Conservation (phyloP, 2,888 invertebrate species). For the Scaptomyza tumidula region DNA sequence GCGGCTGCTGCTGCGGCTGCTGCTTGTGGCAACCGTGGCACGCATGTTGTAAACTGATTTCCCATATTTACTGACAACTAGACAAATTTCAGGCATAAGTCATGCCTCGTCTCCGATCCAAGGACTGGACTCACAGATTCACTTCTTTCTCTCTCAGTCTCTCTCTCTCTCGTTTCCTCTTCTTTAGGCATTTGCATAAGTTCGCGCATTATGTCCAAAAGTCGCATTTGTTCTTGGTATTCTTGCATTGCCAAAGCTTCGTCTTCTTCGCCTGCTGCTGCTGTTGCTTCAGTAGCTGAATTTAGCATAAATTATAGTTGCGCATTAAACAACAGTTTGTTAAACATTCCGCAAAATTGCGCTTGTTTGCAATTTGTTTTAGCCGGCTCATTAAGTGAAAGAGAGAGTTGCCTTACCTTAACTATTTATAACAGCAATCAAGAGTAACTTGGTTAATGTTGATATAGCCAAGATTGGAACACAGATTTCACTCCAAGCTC, state of each 20-base stretch:
- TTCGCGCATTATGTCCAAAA: conserved; percentile 81
- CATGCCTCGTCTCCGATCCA: conserved; percentile 76
- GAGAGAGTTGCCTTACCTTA: conserved; percentile 67
- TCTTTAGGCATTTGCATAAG: conserved; percentile 73
- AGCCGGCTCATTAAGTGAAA: conserved; percentile 64
- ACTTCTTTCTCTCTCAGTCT: background rate
- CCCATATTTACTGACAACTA: conserved; percentile 85
- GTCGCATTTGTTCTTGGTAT: conserved; percentile 78
- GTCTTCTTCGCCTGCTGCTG: background rate
- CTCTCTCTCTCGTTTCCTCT: background rate
- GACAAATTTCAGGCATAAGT: conserved; percentile 85
- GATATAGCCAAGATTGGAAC: conserved; percentile 23
- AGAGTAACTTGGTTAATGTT: background rate
- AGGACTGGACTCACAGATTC: conserved; percentile 34
- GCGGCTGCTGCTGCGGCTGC: conserved; percentile 11
- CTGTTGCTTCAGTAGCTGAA: conserved; percentile 25
- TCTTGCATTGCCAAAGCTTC: conserved; percentile 17
- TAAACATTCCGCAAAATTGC: conserved; percentile 66
- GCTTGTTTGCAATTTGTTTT: conserved; percentile 70
- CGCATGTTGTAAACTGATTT: conserved; percentile 83
- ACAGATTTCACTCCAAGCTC: conserved; percentile 40
- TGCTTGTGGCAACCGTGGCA: conserved; percentile 60
- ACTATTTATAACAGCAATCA: conserved; percentile 29
- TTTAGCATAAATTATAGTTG: conserved; percentile 70
- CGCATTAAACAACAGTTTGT: conserved; percentile 74